Percentiles rank a stretch among this genome's conserved stretches.
phyloP scores from a whole-genome alignment of 2,113 vertebrate species.

The Lampris megalopsis region DNA sequence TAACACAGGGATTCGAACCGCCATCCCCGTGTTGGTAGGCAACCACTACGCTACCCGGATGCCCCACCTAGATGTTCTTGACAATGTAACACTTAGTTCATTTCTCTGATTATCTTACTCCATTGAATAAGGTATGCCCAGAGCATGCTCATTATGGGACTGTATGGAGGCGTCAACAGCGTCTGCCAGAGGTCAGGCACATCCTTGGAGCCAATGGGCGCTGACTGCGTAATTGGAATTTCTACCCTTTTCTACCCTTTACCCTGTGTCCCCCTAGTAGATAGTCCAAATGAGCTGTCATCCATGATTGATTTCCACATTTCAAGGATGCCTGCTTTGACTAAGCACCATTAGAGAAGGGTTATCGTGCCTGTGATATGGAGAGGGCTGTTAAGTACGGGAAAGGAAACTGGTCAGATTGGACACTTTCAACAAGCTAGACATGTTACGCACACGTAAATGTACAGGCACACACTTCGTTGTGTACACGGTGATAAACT shows the following conservation, averaged over 20 bases:
- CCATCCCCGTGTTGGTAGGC: too few relatives aligned
- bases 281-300: slow-evolving; percentile 78
- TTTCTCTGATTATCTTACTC: slow-evolving; percentile 28
- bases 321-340: slow-evolving; percentile 74
- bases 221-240: slow-evolving; percentile 76
- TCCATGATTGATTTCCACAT: slow-evolving; percentile 80
- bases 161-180: slow-evolving; percentile 50
- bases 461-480: slow-evolving; percentile 31
- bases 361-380: slow-evolving; percentile 51
- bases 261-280: slow-evolving; percentile 52
- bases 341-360: slow-evolving; percentile 64
- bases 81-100: not conserved
- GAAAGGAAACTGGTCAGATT: slow-evolving; percentile 42
- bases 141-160: slow-evolving; percentile 55
- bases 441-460: slow-evolving; percentile 52
- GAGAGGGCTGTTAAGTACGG: slow-evolving; percentile 49
- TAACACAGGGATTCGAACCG: too few relatives aligned
- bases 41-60: too few relatives aligned
- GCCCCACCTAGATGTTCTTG: slow-evolving; percentile 9
- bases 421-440: slow-evolving; percentile 32
- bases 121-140: slow-evolving; percentile 37
- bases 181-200: slow-evolving; percentile 64
- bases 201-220: slow-evolving; percentile 63
- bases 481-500: slow-evolving; percentile 14
- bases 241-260: slow-evolving; percentile 53